Evolutionary conservation across 2,113 vertebrate genomes (phyloP), one percentile per base, ranked within the genome.

Genomic region (Monopterus albus): DNA sequence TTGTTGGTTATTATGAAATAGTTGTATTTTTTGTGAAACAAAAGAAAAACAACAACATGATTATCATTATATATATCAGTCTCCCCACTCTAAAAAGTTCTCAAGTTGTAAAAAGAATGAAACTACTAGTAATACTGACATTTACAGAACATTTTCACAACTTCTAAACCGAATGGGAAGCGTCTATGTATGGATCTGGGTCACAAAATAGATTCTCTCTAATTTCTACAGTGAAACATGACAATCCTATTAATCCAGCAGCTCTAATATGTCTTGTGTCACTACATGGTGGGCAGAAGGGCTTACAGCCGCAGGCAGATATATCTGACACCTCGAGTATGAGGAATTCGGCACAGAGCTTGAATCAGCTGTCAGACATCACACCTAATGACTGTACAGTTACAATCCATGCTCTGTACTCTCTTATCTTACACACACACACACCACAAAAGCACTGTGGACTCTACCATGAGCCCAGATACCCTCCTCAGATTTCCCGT

Each of bases 401-500:
- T 12, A 33, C 10, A 64, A 33, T 21, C 14, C 33, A n/a, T 2
- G 1, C 33, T 31, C 39, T 36, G 43, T 14, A 31, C 18, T 46
- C 49, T 52, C 15, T 28, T 26, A 42, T 28, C 10, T 3, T 36
- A 56, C 47, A 56, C 57, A 60, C 39, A 53, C 8, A 50, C 43
- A 59, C 50, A 56, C 36, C 43, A 47, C 47, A 74, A 43, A 63
- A 15, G 53, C 69, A 61, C 57, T 71, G 62, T 59, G 43, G 64
- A 62, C 61, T 73, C 49, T 53, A 47, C 55, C 18, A n/a, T 42
- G 57, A 25, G 64, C 25, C 72, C 69, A 84, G 53, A 83, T 77
- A 46, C 25, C 66, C 81, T 79, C 31, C 82, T 90, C 86, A 83
- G 65, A 79, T 83, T 65, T 78, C 88, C 55, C 49, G 49, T 55